These are phyloP conservation scores for Aldabrachelys gigantea DNA, from an alignment of 2,113 vertebrate species.

Conservation along the genomic window DNA sequence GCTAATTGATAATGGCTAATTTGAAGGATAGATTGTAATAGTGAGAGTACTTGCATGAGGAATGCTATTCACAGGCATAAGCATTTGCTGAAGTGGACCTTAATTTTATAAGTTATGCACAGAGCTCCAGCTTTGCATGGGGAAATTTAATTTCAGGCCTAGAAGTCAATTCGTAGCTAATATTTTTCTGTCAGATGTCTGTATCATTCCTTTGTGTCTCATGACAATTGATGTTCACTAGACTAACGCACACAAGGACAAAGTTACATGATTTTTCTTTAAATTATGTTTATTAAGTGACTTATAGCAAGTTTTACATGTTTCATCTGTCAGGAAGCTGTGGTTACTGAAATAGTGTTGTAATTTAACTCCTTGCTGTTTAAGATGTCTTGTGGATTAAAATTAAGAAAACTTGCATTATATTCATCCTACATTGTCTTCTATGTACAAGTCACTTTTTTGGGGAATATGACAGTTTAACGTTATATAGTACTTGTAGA, in stretches of 20 bases:
- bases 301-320: slow-evolving; percentile 45
- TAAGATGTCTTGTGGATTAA: slow-evolving; percentile 26
- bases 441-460: not conserved
- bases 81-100: not conserved
- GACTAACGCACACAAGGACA: not conserved
- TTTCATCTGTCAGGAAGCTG: slow-evolving; percentile 14
- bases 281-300: slow-evolving; percentile 44
- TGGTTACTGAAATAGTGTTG: slow-evolving; percentile 30
- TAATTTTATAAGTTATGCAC: not conserved
- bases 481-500: not conserved
- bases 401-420: not conserved
- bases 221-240: not conserved
- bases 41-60: not conserved
- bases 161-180: not conserved
- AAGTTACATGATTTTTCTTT: not conserved
- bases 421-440: too few species aligned
- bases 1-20: not conserved
- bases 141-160: not conserved
- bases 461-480: not conserved
- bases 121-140: not conserved
- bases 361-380: not conserved
- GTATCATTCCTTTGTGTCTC: not conserved
- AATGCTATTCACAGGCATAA: not conserved
- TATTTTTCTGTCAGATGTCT: slow-evolving; percentile 15
- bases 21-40: not conserved